These are phyloP conservation scores for Drosophila chauvacae DNA, from an alignment of 1,140 invertebrate species.

Conservation along the genomic window DNA sequence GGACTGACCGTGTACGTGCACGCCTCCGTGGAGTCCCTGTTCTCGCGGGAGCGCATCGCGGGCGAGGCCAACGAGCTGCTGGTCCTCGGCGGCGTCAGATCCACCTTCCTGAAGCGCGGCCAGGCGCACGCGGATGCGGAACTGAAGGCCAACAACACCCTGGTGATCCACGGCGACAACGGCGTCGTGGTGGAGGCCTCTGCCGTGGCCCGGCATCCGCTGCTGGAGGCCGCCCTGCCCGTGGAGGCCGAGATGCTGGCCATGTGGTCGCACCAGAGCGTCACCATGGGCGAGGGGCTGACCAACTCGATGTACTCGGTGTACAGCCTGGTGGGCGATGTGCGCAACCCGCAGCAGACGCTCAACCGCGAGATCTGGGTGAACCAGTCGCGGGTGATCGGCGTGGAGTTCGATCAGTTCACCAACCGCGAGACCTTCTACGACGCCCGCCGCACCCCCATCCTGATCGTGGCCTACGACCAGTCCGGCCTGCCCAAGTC, in stretches of 20 bases:
- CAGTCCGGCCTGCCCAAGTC: constrained; percentile 92
- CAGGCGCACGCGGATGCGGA: constrained; percentile 89
- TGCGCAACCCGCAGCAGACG: constrained; percentile 92
- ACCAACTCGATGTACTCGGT: constrained; percentile 92
- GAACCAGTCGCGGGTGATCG: constrained; percentile 92
- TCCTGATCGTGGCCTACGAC: constrained; percentile 95
- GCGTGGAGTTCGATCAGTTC: constrained; percentile 95
- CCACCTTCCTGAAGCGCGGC: constrained; percentile 87
- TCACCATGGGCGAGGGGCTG: constrained; percentile 90
- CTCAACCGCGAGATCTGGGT: constrained; percentile 93
- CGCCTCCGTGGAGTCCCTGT: constrained; percentile 79
- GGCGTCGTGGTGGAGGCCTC: constrained; percentile 90
- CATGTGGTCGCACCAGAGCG: constrained; percentile 92
- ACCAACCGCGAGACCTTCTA: constrained; percentile 95
- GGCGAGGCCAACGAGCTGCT: constrained; percentile 84
- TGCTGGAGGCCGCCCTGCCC: constrained; percentile 93
- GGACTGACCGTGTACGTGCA: constrained; percentile 90
- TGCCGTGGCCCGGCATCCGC: constrained; percentile 92
- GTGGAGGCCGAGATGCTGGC: constrained; percentile 96
- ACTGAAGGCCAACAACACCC: constrained; percentile 91
- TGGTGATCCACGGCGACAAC: constrained; percentile 89
- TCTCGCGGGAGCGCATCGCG: constrained; percentile 66
- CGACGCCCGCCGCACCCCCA: constrained; percentile 91
- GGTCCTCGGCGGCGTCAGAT: constrained; percentile 87
- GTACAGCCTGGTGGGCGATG: constrained; percentile 92